Percentiles rank a stretch among this genome's conserved stretches.
These are phyloP conservation scores for Chloebia gouldiae DNA, from an alignment of 2,113 vertebrate species.

Conservation along the genomic window DNA sequence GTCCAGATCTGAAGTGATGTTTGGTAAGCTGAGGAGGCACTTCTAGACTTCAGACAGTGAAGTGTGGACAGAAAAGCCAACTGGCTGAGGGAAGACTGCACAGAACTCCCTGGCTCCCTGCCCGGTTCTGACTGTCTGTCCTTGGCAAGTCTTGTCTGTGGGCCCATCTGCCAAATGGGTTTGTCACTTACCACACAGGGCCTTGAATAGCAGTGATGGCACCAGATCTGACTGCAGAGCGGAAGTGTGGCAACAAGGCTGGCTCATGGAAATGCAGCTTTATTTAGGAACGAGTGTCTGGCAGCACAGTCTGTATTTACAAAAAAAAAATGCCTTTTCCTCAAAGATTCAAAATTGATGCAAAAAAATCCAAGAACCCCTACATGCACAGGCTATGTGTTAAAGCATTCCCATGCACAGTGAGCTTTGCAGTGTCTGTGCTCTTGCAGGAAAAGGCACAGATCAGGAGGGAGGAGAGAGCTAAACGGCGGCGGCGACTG, in stretches of 20 bases:
- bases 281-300: background rate
- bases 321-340: background rate
- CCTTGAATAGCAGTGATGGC: background rate
- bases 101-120: background rate
- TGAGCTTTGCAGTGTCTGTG: background rate
- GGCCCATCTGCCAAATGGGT: slow-evolving; percentile 12
- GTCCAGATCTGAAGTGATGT: background rate
- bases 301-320: slow-evolving; percentile 7
- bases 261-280: background rate
- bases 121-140: background rate
- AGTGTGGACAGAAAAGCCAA: background rate
- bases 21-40: background rate
- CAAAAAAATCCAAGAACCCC: background rate
- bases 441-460: slow-evolving; percentile 82
- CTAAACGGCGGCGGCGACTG: slow-evolving; percentile 74
- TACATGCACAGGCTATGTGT: background rate
- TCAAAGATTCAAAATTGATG: background rate
- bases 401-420: background rate
- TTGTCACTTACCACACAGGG: slow-evolving; percentile 10
- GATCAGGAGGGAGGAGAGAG: slow-evolving; percentile 79
- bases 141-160: slow-evolving; percentile 24
- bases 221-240: background rate
- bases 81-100: background rate
- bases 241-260: background rate
- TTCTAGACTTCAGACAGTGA: background rate